A percentile compares a stretch with the other conserved stretches of the same genome.
Evolutionary conservation across 2,113 vertebrate species (phyloP).

Genomic region (Cyanoderma ruficeps): DNA sequence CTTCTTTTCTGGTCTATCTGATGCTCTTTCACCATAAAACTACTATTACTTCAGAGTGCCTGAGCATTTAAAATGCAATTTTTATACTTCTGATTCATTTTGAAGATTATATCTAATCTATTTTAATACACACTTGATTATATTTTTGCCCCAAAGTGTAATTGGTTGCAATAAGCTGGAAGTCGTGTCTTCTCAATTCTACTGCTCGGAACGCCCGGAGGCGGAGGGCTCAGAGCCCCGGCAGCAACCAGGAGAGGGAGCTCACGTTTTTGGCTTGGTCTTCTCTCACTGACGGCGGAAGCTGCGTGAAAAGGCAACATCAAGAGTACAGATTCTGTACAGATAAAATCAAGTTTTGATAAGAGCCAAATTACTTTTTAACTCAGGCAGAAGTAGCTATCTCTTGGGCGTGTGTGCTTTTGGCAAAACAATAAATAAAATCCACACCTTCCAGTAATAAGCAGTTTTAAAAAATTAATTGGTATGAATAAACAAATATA

Average conservation of each 20-base stretch:
- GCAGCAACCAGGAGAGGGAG: slow-evolving; percentile 72
- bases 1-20: not conserved
- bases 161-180: not conserved
- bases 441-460: not conserved
- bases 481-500: not conserved
- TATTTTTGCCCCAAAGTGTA: not conserved
- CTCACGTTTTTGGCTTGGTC: slow-evolving; percentile 1
- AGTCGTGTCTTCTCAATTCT: not conserved
- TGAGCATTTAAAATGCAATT: not conserved
- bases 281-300: not conserved
- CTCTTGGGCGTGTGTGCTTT: not conserved
- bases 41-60: not conserved
- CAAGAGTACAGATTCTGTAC: fast-evolving
- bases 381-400: not conserved
- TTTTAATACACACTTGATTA: not conserved
- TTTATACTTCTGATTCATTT: not conserved
- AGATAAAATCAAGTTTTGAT: not conserved
- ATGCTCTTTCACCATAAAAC: not conserved
- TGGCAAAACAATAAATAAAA: slow-evolving; percentile 35
- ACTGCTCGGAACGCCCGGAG: fast-evolving
- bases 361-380: not conserved
- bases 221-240: not conserved
- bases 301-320: fast-evolving
- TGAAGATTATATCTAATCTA: not conserved
- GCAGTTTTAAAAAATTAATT: not conserved